Evolutionary conservation across 2,797 vertebrate species (phyloP), one percentile per base, ranked within the genome.

Genomic region (Petrocephalus schoutedeni): DNA sequence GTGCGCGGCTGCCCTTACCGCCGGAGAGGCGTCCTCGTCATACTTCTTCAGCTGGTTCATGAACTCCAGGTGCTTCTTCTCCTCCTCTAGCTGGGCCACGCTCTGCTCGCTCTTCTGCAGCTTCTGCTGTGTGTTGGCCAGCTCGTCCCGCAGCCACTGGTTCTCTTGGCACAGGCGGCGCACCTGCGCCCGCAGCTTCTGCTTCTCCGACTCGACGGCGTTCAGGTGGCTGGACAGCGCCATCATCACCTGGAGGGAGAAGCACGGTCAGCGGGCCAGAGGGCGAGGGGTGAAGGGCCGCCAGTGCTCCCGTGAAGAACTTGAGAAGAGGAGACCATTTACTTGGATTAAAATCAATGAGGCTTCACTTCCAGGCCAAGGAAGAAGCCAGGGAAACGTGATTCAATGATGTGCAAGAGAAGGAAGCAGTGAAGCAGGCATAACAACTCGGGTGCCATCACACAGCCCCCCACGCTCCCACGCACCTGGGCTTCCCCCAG

Each of bases 21-120:
- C 94, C 71, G 97, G 95, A 0, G 98, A 98, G 21, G 97, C 95
- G 1, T 99, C 98, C 21, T 99, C 98, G 0, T 99, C 98, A 0
- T 99, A 99, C 89, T 99, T 99, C 93, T 99, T 98, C 82, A 99
- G 95, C 95, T 99, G 98, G 91, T 98, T 98, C 97, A 99, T 97
- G 93, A 99, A 99, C 93, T 99, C 97, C 88, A 99, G 95, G 90
- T 99, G 98, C 85, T 99, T 99, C 95, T 99, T 99, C 92, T 99
- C 98, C 92, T 99, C 98, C 94, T 99, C 98, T 80, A 99, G 95
- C 92, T 99, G 98, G n/a, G 98, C 98, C 92, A 99, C 98, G 0
- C 93, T 98, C 93, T 99, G 98, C 53, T 99, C 98, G 0, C 98
- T 99, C 89, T 96, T 97, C 95, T 99, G 98, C 83, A 99, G 95